Percentiles rank a stretch among this genome's conserved stretches.
These are phyloP conservation scores for Pardosa pseudoannulata DNA, from an alignment of 2,888 invertebrate genomes.

Conservation along the genomic window DNA sequence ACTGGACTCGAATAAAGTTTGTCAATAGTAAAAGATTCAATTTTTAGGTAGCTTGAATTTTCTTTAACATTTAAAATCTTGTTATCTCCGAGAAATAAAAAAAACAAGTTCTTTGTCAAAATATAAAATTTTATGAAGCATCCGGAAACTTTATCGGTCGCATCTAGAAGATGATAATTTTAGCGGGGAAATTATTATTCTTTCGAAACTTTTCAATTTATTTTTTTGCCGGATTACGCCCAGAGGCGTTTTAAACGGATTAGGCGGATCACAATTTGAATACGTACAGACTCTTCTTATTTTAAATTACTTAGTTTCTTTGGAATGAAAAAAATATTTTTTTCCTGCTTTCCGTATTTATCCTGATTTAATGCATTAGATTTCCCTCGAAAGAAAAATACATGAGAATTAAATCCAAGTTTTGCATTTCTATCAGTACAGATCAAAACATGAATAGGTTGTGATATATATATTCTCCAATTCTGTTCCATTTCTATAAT, in stretches of 20 bases:
- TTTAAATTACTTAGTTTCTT: not conserved
- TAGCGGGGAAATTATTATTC: not conserved
- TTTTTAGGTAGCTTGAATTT: not conserved
- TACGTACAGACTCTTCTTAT: not conserved
- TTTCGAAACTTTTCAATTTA: not conserved
- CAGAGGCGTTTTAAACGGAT: constrained; percentile 9
- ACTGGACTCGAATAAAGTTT: not conserved
- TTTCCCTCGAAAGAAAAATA: not conserved
- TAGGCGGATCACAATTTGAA: not conserved
- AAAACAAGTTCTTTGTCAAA: not conserved
- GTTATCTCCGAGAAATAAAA: not conserved
- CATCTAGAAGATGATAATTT: not conserved
- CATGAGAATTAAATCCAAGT: not conserved
- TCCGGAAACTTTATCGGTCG: not conserved
- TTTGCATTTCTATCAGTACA: not conserved
- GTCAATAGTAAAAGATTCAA: not conserved
- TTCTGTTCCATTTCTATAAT: not conserved
- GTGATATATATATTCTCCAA: not conserved
- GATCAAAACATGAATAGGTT: not conserved
- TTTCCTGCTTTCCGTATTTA: not conserved
- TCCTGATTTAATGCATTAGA: constrained; percentile 1
- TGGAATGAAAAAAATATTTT: not conserved
- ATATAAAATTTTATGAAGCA: not conserved
- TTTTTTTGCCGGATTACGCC: not conserved
- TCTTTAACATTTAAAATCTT: not conserved